A percentile compares a stretch with the other conserved stretches of the same genome.
These are phyloP conservation scores for Bedellia somnulentella DNA, from an alignment of 2,888 invertebrate species.

Conservation along the genomic window DNA sequence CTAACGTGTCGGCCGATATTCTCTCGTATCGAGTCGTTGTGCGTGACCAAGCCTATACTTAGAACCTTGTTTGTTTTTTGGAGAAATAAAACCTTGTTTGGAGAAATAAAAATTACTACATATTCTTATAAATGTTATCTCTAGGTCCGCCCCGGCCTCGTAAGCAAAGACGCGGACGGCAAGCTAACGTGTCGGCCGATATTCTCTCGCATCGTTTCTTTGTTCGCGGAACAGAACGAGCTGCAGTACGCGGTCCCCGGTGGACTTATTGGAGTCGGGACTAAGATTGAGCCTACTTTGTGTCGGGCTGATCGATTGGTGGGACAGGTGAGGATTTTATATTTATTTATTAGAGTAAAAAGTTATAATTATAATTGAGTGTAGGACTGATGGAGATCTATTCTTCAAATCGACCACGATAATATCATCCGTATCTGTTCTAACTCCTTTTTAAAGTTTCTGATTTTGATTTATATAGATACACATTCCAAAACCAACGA, in stretches of 20 bases:
- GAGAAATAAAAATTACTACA: no score
- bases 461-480: no score
- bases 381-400: no score
- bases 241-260: slow-evolving; percentile 98
- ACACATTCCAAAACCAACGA: no score
- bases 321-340: slow-evolving; percentile 71
- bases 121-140: no score
- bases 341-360: no score
- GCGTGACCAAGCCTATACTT: no score
- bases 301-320: slow-evolving; percentile 98
- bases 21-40: slow-evolving; percentile 94
- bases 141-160: slow-evolving; percentile 87
- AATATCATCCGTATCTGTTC: no score
- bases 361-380: no score
- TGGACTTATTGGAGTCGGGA: slow-evolving; percentile 98
- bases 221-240: slow-evolving; percentile 98
- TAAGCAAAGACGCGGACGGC: slow-evolving; percentile 95
- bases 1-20: slow-evolving; percentile 95
- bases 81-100: no score
- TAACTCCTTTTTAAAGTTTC: no score
- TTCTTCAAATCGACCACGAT: no score
- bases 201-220: slow-evolving; percentile 93
- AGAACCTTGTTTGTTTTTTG: neutral
- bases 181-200: slow-evolving; percentile 95
- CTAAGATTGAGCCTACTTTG: slow-evolving; percentile 97